Evolutionary conservation across 2,888 invertebrate species (phyloP).

Genomic region (Drosophila meridiana): DNA sequence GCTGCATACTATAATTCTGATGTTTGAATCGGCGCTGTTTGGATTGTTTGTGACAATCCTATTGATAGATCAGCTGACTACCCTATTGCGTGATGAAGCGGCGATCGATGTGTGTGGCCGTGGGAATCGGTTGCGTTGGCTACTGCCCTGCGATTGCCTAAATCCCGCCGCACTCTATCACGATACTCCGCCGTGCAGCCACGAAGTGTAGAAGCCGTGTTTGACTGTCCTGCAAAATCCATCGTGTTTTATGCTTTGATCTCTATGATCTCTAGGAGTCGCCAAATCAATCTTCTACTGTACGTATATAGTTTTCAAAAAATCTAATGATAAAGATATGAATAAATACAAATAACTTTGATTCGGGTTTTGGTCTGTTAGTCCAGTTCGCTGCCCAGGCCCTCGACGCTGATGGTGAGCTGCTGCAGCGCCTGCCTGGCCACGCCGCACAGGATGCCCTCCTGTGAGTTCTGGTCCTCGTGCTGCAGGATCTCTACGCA

Average conservation of each 20-base stretch:
- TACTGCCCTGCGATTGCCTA: constrained; percentile 88
- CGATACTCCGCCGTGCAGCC: constrained; percentile 84
- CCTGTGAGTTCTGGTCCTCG: constrained; percentile 87
- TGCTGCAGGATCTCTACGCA: constrained; percentile 88
- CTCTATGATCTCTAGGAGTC: background rate
- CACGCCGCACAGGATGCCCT: constrained; percentile 82
- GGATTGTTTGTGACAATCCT: background rate
- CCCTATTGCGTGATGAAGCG: background rate
- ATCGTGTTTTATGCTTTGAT: background rate
- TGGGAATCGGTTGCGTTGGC: constrained; percentile 90
- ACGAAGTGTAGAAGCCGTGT: constrained; percentile 80
- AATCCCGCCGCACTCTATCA: constrained; percentile 83
- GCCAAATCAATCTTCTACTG: constrained; percentile 15
- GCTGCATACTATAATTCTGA: background rate
- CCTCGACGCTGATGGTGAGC: constrained; percentile 81
- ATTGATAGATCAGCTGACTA: background rate
- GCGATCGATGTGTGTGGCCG: constrained; percentile 85
- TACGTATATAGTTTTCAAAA: constrained; percentile 44
- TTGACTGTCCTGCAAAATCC: background rate
- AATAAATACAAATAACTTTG: constrained; percentile 34
- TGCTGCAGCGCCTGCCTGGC: constrained; percentile 82
- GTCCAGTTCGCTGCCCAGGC: constrained; percentile 70
- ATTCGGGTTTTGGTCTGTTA: constrained; percentile 9
- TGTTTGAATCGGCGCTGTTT: background rate
- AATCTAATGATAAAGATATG: constrained; percentile 49